Evolutionary conservation across 2,113 vertebrate species (phyloP), one percentile per base, ranked within the genome.

Genomic region (Colinus virginianus): DNA sequence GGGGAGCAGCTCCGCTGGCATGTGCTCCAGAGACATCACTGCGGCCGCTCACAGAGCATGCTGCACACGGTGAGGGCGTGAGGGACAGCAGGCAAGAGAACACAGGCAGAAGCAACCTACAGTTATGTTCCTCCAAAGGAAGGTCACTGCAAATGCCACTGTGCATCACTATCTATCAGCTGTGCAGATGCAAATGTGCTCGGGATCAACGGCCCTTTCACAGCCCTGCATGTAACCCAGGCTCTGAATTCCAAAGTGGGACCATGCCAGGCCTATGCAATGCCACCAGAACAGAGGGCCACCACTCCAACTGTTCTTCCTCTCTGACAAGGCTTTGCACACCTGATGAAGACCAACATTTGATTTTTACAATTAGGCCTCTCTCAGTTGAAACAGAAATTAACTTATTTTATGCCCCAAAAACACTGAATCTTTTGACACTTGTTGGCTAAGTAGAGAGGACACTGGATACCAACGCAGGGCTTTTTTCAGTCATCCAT

Each of bases 111-210:
- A 78, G 38, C 55, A 2, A 56, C 3, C 26, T 25, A 4, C 42
- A 51, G 14, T 20, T 4, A 28, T 9, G 9, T 6, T 22, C 40
- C 38, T 43, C 23, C 55, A 22, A 16, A 56, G 43, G 45, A 28
- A 64, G 59, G 34, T 21, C 1, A 0, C 68, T 59, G 23, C 20
- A 25, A 51, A 70, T 1, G 38, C 36, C 48, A 13, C 75, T 30
- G 22, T 1, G 13, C 78, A 9, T 4, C 42, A 34, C 38, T 26
- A 1, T 0, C 17, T 17, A 0, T 28, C 2, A 0, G 13, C 49
- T 1, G 8, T 19, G 4, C 1, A 25, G 20, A 56, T 3, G 11
- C 45, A 15, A 9, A 30, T 17, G 8, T 1, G 4, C 61, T 13
- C 38, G 40, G 32, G 8, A 17, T 4, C 22, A 32, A 16, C 10